phyloP scores from a whole-genome alignment of 2,888 invertebrate genomes.

The Villa cingulata region DNA sequence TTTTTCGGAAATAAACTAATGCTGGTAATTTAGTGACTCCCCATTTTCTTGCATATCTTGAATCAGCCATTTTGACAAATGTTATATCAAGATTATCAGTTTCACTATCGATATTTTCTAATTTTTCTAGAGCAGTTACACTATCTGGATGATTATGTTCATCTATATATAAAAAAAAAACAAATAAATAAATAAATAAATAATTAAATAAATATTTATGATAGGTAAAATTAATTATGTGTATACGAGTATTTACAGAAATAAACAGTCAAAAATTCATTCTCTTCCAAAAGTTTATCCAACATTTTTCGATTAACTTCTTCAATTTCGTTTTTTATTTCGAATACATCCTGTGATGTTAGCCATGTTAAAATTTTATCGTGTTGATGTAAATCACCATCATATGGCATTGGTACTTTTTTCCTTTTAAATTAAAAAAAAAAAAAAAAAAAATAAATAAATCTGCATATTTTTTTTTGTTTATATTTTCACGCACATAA shows the following conservation, averaged over 20 bases:
- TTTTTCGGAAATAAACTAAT: slow-evolving; percentile 78
- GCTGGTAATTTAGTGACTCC: slow-evolving; percentile 84
- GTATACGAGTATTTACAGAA: slow-evolving; percentile 60
- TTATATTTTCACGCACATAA: too few relatives aligned
- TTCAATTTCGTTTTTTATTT: slow-evolving; percentile 91
- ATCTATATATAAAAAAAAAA: slow-evolving; percentile 40
- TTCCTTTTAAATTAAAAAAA: slow-evolving; percentile 27
- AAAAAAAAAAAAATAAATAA: too few relatives aligned
- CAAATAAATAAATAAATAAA: slow-evolving; percentile 3
- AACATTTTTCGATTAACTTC: slow-evolving; percentile 95
- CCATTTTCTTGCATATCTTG: slow-evolving; percentile 84
- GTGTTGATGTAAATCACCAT: slow-evolving; percentile 77
- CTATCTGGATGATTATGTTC: slow-evolving; percentile 70
- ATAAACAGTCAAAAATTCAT: slow-evolving; percentile 87
- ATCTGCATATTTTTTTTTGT: too few relatives aligned
- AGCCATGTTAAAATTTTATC: slow-evolving; percentile 78
- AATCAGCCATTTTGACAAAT: slow-evolving; percentile 87
- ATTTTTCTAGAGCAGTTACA: slow-evolving; percentile 63
- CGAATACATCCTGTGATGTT: slow-evolving; percentile 87
- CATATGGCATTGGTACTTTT: slow-evolving; percentile 71
- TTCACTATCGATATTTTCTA: slow-evolving; percentile 91
- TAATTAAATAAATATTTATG: not conserved
- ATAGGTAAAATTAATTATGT: not conserved
- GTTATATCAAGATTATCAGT: slow-evolving; percentile 88
- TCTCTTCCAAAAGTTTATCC: slow-evolving; percentile 86